phyloP scores from a whole-genome alignment of 2,113 vertebrate species.

The Pipra filicauda region DNA sequence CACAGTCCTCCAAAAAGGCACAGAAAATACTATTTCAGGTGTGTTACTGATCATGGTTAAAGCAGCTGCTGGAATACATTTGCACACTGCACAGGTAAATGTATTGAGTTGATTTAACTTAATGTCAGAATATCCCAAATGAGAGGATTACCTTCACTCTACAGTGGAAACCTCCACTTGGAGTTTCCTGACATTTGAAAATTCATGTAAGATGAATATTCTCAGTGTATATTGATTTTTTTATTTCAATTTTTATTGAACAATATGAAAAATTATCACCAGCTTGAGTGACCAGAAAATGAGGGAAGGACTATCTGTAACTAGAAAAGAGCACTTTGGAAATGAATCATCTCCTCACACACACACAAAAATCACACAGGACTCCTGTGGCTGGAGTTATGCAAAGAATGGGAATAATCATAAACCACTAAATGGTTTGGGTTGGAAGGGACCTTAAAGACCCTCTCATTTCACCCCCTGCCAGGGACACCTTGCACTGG shows the following conservation, averaged over 20 bases:
- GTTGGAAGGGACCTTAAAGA: neutral
- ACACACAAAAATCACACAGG: neutral
- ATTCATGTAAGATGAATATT: neutral
- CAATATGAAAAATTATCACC: neutral
- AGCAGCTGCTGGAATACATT: neutral
- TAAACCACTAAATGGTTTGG: neutral
- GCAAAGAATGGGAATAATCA: neutral
- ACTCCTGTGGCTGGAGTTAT: neutral
- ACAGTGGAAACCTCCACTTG: neutral
- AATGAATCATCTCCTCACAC: neutral
- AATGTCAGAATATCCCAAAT: neutral
- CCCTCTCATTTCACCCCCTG: neutral
- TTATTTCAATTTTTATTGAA: neutral
- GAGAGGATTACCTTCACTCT: neutral
- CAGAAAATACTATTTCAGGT: neutral
- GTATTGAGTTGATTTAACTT: neutral
- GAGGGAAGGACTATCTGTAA: neutral
- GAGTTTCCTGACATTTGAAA: constrained; percentile 4
- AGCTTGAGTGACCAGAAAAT: neutral
- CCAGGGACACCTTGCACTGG: neutral
- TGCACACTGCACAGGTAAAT: neutral
- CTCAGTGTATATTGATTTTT: neutral
- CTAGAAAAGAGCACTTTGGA: neutral
- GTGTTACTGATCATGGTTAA: accelerated
- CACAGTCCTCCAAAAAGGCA: neutral